phyloP scores from a whole-genome alignment of 1,140 invertebrate species.

The Pogonognathellus flavescens region DNA sequence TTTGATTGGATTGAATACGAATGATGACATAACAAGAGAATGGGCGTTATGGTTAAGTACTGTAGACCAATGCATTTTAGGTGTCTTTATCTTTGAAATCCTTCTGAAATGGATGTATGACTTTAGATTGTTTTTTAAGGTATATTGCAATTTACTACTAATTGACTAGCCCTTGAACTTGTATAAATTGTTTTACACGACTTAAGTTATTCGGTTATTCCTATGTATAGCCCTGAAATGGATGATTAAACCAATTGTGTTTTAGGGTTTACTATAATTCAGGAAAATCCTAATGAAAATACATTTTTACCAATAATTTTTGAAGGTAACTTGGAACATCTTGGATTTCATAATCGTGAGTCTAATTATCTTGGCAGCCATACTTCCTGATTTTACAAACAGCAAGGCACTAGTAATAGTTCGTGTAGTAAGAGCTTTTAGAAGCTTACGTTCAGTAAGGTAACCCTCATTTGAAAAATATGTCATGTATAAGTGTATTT shows the following conservation, averaged over 20 bases:
- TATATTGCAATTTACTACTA: no score
- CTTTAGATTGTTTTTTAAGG: conserved; percentile 68
- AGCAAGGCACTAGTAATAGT: conserved; percentile 63
- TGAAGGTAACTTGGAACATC: conserved; percentile 67
- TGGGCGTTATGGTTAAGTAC: conserved; percentile 38
- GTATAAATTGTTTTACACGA: no score
- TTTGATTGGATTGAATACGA: conserved; percentile 63
- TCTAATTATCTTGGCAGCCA: conserved; percentile 63
- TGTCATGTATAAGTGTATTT: no score
- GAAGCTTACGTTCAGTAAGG: conserved; percentile 67
- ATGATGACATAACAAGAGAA: neutral
- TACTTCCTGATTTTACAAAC: conserved; percentile 43
- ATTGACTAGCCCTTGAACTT: no score
- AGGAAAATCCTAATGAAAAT: no score
- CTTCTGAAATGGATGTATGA: conserved; percentile 68
- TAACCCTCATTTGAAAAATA: no score
- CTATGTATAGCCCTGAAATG: no score
- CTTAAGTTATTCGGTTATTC: no score
- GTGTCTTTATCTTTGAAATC: conserved; percentile 67
- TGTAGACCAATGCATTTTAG: conserved; percentile 64
- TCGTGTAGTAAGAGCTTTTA: conserved; percentile 67
- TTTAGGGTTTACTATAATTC: no score
- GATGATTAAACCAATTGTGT: no score
- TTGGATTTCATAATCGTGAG: conserved; percentile 68
- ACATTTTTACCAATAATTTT: neutral